Conservation (phyloP, 2,113 vertebrate genomes). For the Elephas maximus region DNA sequence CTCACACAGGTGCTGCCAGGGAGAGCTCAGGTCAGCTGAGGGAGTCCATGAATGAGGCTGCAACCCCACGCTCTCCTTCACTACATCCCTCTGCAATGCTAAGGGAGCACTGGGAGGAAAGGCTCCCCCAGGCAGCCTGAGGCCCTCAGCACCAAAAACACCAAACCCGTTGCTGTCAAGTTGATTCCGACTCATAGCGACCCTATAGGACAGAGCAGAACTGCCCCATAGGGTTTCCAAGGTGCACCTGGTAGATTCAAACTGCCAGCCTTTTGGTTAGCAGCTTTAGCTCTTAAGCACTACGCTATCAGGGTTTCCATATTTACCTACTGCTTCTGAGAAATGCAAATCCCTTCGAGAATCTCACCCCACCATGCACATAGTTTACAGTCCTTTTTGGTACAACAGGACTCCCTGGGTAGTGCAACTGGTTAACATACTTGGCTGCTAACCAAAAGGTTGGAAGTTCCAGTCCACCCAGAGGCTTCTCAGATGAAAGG, state of each 20-base stretch:
- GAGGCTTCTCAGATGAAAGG: background rate
- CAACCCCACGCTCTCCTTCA: background rate
- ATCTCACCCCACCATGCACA: fast-evolving
- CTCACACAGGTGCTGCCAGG: background rate
- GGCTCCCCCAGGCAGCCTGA: background rate
- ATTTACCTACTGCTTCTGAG: background rate
- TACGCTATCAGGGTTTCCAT: too few relatives aligned
- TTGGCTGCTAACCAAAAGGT: background rate
- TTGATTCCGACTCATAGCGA: too few relatives aligned
- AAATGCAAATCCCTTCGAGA: background rate
- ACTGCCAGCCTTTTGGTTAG: too few relatives aligned
- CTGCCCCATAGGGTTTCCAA: too few relatives aligned
- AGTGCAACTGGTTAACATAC: too few relatives aligned
- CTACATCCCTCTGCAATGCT: background rate
- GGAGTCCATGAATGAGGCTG: background rate
- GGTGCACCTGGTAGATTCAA: too few relatives aligned
- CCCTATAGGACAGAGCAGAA: too few relatives aligned
- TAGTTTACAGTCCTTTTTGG: background rate
- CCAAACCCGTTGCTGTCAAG: too few relatives aligned
- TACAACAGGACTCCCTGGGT: background rate
- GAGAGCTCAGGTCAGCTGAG: background rate
- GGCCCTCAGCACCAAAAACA: background rate
- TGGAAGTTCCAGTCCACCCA: background rate
- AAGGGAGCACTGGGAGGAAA: background rate
- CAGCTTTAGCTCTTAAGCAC: too few relatives aligned